These are phyloP conservation scores for Salvelinus sp. DNA, from an alignment of 2,113 vertebrate genomes.

Conservation along the genomic window DNA sequence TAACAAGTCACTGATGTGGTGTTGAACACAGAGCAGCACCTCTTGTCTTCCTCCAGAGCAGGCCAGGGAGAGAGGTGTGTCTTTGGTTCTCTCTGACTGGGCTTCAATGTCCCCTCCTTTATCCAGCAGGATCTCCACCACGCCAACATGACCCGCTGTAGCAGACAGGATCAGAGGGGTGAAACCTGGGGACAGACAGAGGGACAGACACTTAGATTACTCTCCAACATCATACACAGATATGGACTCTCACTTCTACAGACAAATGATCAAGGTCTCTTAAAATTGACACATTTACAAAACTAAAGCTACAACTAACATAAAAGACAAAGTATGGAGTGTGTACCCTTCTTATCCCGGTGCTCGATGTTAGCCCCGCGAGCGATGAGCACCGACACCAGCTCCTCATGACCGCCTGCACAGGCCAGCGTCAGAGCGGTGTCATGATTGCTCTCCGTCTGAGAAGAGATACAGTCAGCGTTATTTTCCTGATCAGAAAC, in stretches of 20 bases:
- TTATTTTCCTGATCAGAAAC: background rate
- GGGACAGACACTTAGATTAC: background rate
- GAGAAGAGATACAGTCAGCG: conserved; percentile 13
- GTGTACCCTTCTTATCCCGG: conserved; percentile 86
- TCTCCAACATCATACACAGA: too few species aligned
- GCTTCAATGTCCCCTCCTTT: conserved; percentile 90
- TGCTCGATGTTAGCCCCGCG: conserved; percentile 88
- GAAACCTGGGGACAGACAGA: conserved; percentile 55
- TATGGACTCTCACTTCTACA: too few species aligned
- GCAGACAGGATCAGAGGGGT: conserved; percentile 88
- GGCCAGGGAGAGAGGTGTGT: conserved; percentile 86
- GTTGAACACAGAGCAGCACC: conserved; percentile 59
- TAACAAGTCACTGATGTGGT: background rate
- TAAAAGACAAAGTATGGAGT: background rate
- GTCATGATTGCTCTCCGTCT: conserved; percentile 91
- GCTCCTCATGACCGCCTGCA: conserved; percentile 87
- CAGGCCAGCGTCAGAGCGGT: conserved; percentile 88
- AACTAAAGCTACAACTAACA: too few species aligned
- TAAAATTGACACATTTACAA: too few species aligned
- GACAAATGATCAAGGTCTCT: too few species aligned
- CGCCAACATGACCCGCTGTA: conserved; percentile 87
- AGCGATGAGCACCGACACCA: conserved; percentile 86
- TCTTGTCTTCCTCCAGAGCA: conserved; percentile 89
- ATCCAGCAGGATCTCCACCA: conserved; percentile 88
- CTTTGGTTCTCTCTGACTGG: conserved; percentile 89